phyloP scores from a whole-genome alignment of 1,140 invertebrate species.

The Laodelphax striatellus region DNA sequence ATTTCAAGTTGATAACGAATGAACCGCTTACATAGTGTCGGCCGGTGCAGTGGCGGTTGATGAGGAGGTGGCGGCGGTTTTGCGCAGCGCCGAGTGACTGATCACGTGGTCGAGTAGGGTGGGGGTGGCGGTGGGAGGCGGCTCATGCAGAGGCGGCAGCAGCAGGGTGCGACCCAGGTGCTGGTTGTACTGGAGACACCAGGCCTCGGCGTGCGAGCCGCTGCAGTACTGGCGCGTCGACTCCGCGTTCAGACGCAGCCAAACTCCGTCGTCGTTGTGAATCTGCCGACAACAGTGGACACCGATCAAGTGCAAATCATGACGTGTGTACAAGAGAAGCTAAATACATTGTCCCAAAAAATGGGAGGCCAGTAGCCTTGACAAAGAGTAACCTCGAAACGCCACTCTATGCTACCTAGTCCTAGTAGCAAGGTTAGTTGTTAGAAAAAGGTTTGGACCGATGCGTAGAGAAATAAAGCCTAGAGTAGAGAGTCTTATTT shows the following conservation, averaged over 20 bases:
- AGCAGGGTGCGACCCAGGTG: constrained; percentile 79
- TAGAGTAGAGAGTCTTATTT: no score
- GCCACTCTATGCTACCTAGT: no score
- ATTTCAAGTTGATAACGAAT: no score
- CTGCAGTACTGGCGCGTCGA: constrained; percentile 73
- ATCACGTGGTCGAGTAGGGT: constrained; percentile 38
- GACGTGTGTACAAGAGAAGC: no score
- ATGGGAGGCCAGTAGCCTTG: no score
- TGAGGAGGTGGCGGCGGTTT: constrained; percentile 27
- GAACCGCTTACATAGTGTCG: constrained; percentile 33
- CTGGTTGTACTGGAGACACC: constrained; percentile 93
- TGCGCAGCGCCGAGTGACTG: constrained; percentile 35
- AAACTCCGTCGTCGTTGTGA: constrained; percentile 92
- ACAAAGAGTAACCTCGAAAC: no score
- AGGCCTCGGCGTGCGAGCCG: constrained; percentile 54
- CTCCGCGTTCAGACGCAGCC: constrained; percentile 79
- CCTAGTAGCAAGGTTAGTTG: no score
- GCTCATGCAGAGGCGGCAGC: constrained; percentile 65
- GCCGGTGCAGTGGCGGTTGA: no score
- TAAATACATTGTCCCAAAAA: no score
- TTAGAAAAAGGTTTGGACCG: no score
- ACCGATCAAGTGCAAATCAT: no score
- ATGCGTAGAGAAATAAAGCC: no score
- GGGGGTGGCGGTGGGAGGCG: constrained; percentile 18
- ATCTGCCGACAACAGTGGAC: constrained; percentile 41